Evolutionary conservation across 1,140 invertebrate genomes (phyloP).

Genomic region (Philotrypesis tridentata): DNA sequence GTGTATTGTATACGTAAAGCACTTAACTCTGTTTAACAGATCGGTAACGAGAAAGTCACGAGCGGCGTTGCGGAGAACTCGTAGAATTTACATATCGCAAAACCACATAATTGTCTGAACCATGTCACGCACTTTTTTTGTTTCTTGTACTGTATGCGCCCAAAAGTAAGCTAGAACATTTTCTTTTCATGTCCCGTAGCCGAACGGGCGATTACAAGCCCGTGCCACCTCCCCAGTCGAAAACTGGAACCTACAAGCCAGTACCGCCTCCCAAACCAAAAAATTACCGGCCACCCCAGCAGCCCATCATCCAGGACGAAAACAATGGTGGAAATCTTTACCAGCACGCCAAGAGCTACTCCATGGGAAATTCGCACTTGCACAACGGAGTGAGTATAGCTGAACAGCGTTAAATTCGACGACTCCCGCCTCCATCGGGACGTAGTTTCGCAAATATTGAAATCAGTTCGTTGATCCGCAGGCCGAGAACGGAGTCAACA

Average conservation of each 20-base stretch:
- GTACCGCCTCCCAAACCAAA: conserved; percentile 93
- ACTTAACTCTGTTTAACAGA: conserved; percentile 53
- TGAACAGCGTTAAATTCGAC: background rate
- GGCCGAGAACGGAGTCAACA: conserved; percentile 63
- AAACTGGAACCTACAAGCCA: conserved; percentile 84
- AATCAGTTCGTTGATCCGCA: conserved; percentile 41
- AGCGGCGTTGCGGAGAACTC: conserved; percentile 62
- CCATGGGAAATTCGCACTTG: conserved; percentile 70
- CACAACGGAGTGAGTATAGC: conserved; percentile 72
- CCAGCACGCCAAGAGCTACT: conserved; percentile 73
- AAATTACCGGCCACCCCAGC: conserved; percentile 87
- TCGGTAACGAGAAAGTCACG: conserved; percentile 60
- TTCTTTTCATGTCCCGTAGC: conserved; percentile 62
- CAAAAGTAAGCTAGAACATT: conserved; percentile 59
- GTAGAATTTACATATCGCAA: conserved; percentile 69
- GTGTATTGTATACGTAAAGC: background rate
- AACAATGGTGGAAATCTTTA: conserved; percentile 68
- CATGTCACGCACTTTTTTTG: background rate
- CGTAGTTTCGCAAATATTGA: background rate
- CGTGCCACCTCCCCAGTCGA: conserved; percentile 64
- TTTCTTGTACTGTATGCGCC: conserved; percentile 30
- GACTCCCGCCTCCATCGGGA: background rate
- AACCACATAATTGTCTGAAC: conserved; percentile 67
- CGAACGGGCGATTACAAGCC: conserved; percentile 70
- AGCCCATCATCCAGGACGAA: conserved; percentile 63